These are phyloP conservation scores for Chrysopilus asiliformis DNA, from an alignment of 2,888 invertebrate genomes.

Conservation along the genomic window DNA sequence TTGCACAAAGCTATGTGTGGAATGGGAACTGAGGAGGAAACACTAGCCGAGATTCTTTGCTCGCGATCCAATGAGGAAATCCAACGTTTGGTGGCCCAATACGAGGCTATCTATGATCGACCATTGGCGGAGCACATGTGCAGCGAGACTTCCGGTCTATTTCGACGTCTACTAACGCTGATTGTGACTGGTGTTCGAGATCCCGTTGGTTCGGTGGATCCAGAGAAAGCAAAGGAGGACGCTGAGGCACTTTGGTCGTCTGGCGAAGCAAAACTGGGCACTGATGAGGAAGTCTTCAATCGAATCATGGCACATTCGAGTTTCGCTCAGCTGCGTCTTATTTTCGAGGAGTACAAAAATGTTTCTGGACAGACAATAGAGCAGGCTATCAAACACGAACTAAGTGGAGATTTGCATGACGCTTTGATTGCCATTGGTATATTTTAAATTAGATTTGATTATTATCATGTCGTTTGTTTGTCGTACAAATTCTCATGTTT, in stretches of 20 bases:
- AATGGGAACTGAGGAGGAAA: conserved; percentile 56
- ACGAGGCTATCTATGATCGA: conserved; percentile 48
- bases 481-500: too few relatives aligned
- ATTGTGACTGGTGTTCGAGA: conserved; percentile 52
- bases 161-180: conserved; percentile 56
- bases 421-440: conserved; percentile 56
- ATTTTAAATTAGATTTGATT: too few relatives aligned
- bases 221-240: conserved; percentile 48
- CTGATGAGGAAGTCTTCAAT: conserved; percentile 56
- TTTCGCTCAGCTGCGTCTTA: conserved; percentile 50
- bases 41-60: conserved; percentile 61
- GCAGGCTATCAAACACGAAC: conserved; percentile 50
- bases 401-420: conserved; percentile 49
- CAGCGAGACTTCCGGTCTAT: conserved; percentile 63
- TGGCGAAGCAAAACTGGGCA: conserved; percentile 54
- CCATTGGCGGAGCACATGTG: conserved; percentile 59
- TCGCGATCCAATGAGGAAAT: conserved; percentile 53
- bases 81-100: conserved; percentile 44
- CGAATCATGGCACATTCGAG: conserved; percentile 57
- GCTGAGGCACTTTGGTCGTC: conserved; percentile 57
- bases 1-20: conserved; percentile 60
- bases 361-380: conserved; percentile 55
- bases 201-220: conserved; percentile 47
- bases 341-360: conserved; percentile 58
- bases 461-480: too few relatives aligned